A percentile compares a stretch with the other conserved stretches of the same genome.
Conservation (phyloP, 2,888 invertebrate genomes). For the Eremobia ochroleuca region DNA sequence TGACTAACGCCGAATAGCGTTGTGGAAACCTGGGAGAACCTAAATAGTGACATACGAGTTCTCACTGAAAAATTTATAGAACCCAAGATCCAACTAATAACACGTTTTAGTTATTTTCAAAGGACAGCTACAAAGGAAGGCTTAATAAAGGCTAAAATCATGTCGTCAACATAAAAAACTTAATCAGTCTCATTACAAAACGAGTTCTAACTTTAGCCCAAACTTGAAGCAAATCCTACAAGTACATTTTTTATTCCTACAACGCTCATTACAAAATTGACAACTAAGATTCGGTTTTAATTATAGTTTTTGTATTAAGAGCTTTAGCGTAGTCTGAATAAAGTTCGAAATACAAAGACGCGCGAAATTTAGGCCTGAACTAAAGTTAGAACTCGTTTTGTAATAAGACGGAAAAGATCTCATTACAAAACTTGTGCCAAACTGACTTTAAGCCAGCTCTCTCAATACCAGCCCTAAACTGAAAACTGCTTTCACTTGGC, state of each 20-base stretch:
- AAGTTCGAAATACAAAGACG: neutral
- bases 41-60: slow-evolving; percentile 56
- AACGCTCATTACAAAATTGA: neutral
- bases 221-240: neutral
- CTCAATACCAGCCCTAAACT: neutral
- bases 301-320: neutral
- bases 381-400: neutral
- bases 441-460: neutral
- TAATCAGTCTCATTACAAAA: neutral
- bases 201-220: neutral
- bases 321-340: neutral
- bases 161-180: neutral
- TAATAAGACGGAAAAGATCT: neutral
- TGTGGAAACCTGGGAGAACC: slow-evolving; percentile 47
- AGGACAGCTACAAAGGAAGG: no score
- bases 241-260: no score
- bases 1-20: slow-evolving; percentile 61
- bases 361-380: neutral
- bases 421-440: neutral
- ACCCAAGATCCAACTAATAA: neutral
- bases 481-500: neutral
- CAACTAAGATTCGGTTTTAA: neutral
- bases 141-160: neutral
- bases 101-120: slow-evolving; percentile 8
- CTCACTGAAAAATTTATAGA: neutral